Conservation (phyloP, 1,140 invertebrate genomes). For the Bombus sibiricus region DNA sequence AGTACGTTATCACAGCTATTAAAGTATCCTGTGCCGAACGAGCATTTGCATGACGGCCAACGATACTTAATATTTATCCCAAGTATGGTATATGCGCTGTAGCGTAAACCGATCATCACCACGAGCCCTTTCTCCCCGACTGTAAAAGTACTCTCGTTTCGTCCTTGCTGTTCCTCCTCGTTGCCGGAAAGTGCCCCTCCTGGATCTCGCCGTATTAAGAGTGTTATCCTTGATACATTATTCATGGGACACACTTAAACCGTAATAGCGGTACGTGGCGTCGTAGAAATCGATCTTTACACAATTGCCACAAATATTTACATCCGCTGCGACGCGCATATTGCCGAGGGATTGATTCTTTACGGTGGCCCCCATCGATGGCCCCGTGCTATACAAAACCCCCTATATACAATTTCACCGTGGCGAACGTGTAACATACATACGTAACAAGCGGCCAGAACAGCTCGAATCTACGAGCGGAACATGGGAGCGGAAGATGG, state of each 20-base stretch:
- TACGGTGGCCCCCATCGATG: slow-evolving; percentile 52
- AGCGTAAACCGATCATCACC: neutral
- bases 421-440: slow-evolving; percentile 24
- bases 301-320: slow-evolving; percentile 78
- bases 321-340: slow-evolving; percentile 64
- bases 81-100: neutral
- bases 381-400: slow-evolving; percentile 22
- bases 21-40: slow-evolving; percentile 20
- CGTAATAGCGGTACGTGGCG: slow-evolving; percentile 36
- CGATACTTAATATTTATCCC: slow-evolving; percentile 42
- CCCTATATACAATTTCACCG: neutral
- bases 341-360: slow-evolving; percentile 76
- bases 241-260: slow-evolving; percentile 57
- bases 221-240: slow-evolving; percentile 67
- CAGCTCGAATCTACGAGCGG: slow-evolving; percentile 49
- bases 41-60: slow-evolving; percentile 14
- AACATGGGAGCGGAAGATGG: slow-evolving; percentile 73
- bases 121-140: neutral
- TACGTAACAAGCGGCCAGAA: slow-evolving; percentile 61
- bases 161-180: no score
- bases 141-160: neutral
- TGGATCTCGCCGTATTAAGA: slow-evolving; percentile 52
- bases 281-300: slow-evolving; percentile 67
- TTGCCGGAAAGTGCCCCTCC: slow-evolving; percentile 21
- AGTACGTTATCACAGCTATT: neutral